Evolutionary conservation across 2,888 invertebrate genomes (phyloP), one percentile per base, ranked within the genome.

Genomic region (Andrena minutula): DNA sequence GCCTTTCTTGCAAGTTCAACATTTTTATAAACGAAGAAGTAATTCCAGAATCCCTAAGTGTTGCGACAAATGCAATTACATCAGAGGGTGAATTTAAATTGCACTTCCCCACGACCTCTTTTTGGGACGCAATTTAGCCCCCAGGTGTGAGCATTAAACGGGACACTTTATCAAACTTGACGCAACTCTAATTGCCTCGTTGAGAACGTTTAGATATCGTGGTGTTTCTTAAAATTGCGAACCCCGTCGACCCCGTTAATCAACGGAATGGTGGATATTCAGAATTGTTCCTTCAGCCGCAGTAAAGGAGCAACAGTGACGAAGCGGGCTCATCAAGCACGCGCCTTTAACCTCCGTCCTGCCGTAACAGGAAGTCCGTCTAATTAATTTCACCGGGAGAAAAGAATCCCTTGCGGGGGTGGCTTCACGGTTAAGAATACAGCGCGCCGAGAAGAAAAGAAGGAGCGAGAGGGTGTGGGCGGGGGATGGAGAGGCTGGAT

Each of bases 321-420:
- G 84, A 77, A 79, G 88, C 74, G 72, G 73, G 68, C 71, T 82
- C 86, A 76, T 82, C 84, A 79, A 78, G 74, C 49, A 73, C 66
- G 76, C 80, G 77, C 77, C 75, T 85, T 85, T 77, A 84, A 83
- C 79, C 78, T 80, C 53, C 76, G 76, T 41, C 76, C 77, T 56
- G 32, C 75, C 78, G 79, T 80, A 81, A 82, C 88, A 80, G 86
- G 85, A 88, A 86, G 88, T 87, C 85, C 82, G 86, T 76, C 84
- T 89, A 86, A 88, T 87, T 87, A 89, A 88, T 89, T 88, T 85
- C 83, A 74, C 82, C 77, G 64, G 58, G 78, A 83, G 77, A 78
- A 85, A 83, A 79, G 75, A 79, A 85, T 85, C 82, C 81, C 83
- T 81, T 32, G 84, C 79, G 82, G 82, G 83, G 84, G 86, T 87